Conservation (phyloP, 2,888 invertebrate genomes). For the Charanyca ferruginea region DNA sequence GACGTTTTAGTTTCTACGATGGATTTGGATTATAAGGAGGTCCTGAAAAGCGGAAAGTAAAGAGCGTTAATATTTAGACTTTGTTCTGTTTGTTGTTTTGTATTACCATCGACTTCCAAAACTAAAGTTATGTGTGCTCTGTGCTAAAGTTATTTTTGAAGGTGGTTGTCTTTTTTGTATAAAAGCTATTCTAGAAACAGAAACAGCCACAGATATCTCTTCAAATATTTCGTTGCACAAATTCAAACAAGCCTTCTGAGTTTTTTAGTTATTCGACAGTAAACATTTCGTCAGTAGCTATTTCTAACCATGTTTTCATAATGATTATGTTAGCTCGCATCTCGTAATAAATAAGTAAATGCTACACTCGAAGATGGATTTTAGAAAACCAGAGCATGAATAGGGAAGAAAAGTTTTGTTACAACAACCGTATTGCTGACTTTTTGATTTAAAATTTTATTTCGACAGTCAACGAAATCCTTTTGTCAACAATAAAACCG, state of each 20-base stretch:
- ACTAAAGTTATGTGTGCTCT: too few species aligned
- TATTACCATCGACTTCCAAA: too few species aligned
- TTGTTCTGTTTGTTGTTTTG: too few species aligned
- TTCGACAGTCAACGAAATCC: conserved; percentile 26
- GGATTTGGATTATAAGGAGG: too few species aligned
- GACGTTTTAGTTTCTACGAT: too few species aligned
- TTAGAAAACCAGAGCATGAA: conserved; percentile 6
- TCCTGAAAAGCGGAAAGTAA: too few species aligned
- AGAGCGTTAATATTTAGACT: too few species aligned
- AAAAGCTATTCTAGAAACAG: neutral
- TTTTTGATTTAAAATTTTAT: conserved; percentile 17
- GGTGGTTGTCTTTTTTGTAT: too few species aligned
- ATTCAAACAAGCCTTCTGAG: neutral
- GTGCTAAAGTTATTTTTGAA: too few species aligned
- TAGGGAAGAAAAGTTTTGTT: neutral
- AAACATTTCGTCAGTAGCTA: neutral
- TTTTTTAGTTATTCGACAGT: neutral
- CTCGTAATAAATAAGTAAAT: neutral
- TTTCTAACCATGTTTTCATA: neutral
- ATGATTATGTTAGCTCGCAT: neutral
- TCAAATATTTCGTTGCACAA: neutral
- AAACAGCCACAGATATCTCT: neutral
- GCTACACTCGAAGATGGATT: neutral
- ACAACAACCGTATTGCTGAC: neutral
- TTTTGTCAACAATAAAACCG: conserved; percentile 38